Evolutionary conservation across 2,888 invertebrate genomes (phyloP), one percentile per base, ranked within the genome.

Genomic region (Conomelus anceps): DNA sequence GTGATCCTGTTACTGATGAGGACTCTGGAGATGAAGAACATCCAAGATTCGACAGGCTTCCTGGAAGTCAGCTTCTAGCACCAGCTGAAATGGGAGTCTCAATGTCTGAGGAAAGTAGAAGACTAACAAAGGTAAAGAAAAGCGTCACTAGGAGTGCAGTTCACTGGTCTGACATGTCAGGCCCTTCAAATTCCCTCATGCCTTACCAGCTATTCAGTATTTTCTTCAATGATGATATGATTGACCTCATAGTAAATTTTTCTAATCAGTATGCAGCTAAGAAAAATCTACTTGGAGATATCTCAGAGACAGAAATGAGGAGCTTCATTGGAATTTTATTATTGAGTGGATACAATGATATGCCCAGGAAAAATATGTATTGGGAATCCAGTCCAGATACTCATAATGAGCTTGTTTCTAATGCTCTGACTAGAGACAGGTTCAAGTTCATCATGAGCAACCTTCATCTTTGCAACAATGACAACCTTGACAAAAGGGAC

Each of bases 201-300:
- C 89, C 89, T 6, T 26, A 63, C n/a, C 23, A 89, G 9, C 88
- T 88, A 22, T 89, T 89, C 22, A 20, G n/a, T 22, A 88, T 24
- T 3, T 89, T 89, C 22, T n/a, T 88, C 6, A 88, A 89, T 84
- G 84, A 89, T 1, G 88, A 89, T 34, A 84, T 89, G 23, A 17
- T 89, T 13, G 84, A 3, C 22, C 0, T 24, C 3, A 24, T 89
- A 17, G 88, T 89, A 20, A 34, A 9, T 22, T 89, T 86, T 86
- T 89, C 90, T 23, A 91, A 91, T 84, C 41, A 88, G 34, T 90
- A 91, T 89, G 90, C 90, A 84, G 88, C 90, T 17, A 89, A 89
- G 41, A 26, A 86, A 22, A 90, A 91, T 89, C 88, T 34, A 88
- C 22, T 84, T 23, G 89, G 84, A 17, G 89, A 90, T 34, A 87